These are phyloP conservation scores for Halcyon badia DNA, from an alignment of 2,797 vertebrate genomes.

Conservation along the genomic window DNA sequence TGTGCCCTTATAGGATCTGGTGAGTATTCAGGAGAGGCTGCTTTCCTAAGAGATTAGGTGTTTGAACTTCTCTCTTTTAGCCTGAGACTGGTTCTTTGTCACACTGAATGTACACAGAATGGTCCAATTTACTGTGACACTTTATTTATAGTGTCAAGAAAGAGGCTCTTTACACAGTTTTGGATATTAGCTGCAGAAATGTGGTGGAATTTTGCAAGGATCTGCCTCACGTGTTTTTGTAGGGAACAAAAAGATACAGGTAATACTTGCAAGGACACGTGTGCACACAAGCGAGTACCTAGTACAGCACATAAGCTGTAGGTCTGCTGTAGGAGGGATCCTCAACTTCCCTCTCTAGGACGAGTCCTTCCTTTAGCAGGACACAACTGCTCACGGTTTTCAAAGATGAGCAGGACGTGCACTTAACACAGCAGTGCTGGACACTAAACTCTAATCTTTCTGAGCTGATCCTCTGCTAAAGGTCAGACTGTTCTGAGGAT, in stretches of 20 bases:
- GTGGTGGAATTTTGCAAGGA: background rate
- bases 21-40: conserved; percentile 72
- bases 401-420: too few relatives aligned
- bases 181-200: background rate
- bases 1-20: conserved; percentile 96
- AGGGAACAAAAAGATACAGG: background rate
- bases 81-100: background rate
- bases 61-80: background rate
- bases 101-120: background rate
- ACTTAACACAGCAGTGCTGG: too few relatives aligned
- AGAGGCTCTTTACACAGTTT: background rate
- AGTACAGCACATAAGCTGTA: accelerated
- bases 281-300: background rate
- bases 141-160: background rate
- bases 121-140: background rate
- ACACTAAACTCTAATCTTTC: too few relatives aligned
- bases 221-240: background rate
- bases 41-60: background rate
- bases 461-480: too few relatives aligned
- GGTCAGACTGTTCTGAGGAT: too few relatives aligned
- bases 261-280: background rate
- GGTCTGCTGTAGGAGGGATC: background rate
- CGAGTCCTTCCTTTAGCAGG: background rate
- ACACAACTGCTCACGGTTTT: background rate
- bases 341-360: background rate